Base-by-base conservation (phyloP, 2,797 vertebrate species). In the Melanotaenia pygmaea region DNA sequence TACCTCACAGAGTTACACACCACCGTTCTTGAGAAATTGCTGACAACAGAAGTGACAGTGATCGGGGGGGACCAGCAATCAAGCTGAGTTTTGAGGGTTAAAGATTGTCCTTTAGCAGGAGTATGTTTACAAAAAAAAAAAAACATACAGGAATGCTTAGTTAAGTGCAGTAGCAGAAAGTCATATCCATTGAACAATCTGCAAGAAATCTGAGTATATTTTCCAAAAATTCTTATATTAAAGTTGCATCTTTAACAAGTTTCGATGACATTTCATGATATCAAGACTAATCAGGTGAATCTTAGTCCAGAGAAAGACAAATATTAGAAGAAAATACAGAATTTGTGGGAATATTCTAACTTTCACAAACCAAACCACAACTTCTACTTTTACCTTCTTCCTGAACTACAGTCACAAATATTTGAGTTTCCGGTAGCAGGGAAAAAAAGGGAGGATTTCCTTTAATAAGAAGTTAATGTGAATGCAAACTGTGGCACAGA, bases 361-460 rank as follows among this genome's bases (percentile, higher is more conserved):
- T 37, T 71, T 45, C 24, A 70, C n/a, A 35, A 76, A 35, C 3
- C 64, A 64, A 70, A 67, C 2, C 38, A 24, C 40, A 16, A 45
- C 18, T 38, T 59, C 26, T 3, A 22, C 7, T n/a, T 74, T 79
- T 69, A 66, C 58, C 72, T 60, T 47, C 50, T 59, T 78, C 58
- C 43, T 65, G 28, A 57, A 37, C 60, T 35, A 16, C 20, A 50
- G 56, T 68, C 26, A 30, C 40, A 30, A 83, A 74, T 83, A 82
- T 86, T 74, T 73, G 35, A 59, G 63, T 32, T 58, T 82, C 22
- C 69, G 65, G 40, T 68, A 34, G 37, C 8, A 5, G n/a, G n/a
- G n/a, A 5, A 7, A 38, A 66, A 54, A 64, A 76, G 72, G 51
- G 50, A 72, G 77, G 59, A 76, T 80, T 84, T 84, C 67, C 69